phyloP scores from a whole-genome alignment of 2,797 vertebrate species.

The Pygocentrus nattereri region DNA sequence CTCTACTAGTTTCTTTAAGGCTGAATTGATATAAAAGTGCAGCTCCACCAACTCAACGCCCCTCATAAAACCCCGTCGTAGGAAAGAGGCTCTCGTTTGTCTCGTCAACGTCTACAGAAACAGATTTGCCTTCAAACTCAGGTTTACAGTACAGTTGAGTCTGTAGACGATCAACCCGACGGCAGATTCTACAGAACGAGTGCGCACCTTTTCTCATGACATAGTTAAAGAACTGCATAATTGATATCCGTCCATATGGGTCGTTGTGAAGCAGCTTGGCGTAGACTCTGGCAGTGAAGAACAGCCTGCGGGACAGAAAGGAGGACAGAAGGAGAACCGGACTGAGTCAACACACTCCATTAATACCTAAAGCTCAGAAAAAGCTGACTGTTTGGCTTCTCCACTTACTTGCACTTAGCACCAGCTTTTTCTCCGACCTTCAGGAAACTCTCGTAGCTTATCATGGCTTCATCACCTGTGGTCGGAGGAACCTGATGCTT shows the following conservation, averaged over 20 bases:
- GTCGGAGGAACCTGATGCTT: constrained; percentile 95
- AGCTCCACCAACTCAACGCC: too few relatives aligned
- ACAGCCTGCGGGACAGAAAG: constrained; percentile 80
- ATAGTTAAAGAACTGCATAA: constrained; percentile 99
- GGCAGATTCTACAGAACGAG: neutral
- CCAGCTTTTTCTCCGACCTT: constrained; percentile 94
- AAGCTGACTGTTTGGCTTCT: neutral
- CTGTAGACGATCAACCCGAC: neutral
- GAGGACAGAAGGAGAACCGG: neutral
- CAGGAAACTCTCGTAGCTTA: constrained; percentile 94
- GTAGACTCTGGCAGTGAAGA: constrained; percentile 95
- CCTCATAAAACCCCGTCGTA: too few relatives aligned
- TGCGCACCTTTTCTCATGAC: constrained; percentile 96
- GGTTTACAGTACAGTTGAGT: neutral
- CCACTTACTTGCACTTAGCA: constrained; percentile 91
- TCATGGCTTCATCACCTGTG: constrained; percentile 96
- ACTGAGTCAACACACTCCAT: neutral
- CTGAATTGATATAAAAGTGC: too few relatives aligned
- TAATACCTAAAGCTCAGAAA: neutral
- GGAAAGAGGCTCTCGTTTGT: too few relatives aligned
- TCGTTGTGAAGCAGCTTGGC: constrained; percentile 94
- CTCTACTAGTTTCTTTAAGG: too few relatives aligned
- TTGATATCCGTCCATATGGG: constrained; percentile 95
- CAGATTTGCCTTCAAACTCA: neutral
- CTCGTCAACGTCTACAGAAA: too few relatives aligned